Percentiles rank a stretch among this genome's conserved stretches.
Conservation (phyloP, 2,797 vertebrate genomes). For the Garrulus glandarius region DNA sequence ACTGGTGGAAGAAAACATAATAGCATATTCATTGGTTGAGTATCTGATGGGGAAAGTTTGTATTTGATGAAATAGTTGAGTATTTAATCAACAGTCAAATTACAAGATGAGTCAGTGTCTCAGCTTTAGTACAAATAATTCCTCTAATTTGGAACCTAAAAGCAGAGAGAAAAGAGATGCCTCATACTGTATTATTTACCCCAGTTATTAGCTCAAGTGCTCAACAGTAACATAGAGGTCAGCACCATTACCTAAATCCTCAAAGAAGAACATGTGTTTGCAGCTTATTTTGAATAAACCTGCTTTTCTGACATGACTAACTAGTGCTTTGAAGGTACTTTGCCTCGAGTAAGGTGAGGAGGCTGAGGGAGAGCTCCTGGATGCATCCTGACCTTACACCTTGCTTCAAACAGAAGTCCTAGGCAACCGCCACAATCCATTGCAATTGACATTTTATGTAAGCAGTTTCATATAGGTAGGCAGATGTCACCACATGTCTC, state of each 20-base stretch:
- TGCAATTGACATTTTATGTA: not conserved
- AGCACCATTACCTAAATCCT: not conserved
- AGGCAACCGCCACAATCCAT: not conserved
- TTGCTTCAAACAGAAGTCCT: not conserved
- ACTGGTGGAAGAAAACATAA: not conserved
- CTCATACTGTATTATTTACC: not conserved
- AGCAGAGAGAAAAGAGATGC: not conserved
- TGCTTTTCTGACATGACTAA: not conserved
- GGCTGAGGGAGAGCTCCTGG: not conserved
- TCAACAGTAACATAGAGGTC: not conserved
- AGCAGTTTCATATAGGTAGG: not conserved
- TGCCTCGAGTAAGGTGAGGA: not conserved
- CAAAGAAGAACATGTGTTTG: not conserved
- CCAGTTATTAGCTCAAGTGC: not conserved
- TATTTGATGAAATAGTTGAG: not conserved
- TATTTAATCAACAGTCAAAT: not conserved
- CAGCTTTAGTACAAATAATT: not conserved
- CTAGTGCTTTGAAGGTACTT: not conserved
- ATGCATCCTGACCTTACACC: not conserved
- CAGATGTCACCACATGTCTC: not conserved
- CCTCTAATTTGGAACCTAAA: not conserved
- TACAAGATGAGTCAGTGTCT: not conserved
- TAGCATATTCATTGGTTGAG: not conserved
- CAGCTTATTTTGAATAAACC: not conserved
- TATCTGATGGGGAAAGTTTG: rapidly evolving